Percentiles rank a stretch among this genome's conserved stretches.
phyloP scores from a whole-genome alignment of 2,797 vertebrate genomes.

The Pseudochirops corinnae region DNA sequence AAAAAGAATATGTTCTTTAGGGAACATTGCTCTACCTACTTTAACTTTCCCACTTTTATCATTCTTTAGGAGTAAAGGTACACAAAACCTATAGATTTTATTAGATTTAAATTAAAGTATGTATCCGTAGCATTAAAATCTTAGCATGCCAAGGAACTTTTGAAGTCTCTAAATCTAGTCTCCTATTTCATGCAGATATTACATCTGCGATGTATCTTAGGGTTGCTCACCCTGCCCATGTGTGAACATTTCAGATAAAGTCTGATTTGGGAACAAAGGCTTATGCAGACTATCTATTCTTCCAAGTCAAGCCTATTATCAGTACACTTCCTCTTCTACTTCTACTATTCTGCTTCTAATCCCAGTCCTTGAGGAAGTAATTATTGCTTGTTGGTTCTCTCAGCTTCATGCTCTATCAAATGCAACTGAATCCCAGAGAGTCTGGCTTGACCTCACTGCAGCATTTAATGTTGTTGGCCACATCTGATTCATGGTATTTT shows the following conservation, averaged over 20 bases:
- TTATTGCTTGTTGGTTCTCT: background rate
- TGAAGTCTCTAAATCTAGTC: background rate
- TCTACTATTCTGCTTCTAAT: background rate
- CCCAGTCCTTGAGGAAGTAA: background rate
- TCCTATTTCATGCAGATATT: background rate
- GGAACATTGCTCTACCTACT: background rate
- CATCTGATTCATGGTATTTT: background rate
- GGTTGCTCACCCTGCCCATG: background rate
- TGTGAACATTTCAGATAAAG: background rate
- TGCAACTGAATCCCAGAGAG: background rate
- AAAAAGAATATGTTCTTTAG: background rate
- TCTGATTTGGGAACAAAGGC: background rate
- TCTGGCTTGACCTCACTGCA: background rate
- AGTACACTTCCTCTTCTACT: background rate
- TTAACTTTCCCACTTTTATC: background rate
- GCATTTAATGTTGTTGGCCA: background rate
- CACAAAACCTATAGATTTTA: background rate
- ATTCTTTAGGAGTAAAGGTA: background rate
- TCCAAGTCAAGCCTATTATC: background rate
- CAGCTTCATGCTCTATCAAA: background rate
- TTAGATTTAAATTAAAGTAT: background rate
- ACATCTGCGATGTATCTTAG: background rate
- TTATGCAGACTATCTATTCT: background rate
- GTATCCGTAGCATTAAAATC: background rate
- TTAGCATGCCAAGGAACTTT: background rate